Conservation (phyloP, 30 jellyfish, hydroid and myxozoan species). For the Cassiopea xamachana region DNA sequence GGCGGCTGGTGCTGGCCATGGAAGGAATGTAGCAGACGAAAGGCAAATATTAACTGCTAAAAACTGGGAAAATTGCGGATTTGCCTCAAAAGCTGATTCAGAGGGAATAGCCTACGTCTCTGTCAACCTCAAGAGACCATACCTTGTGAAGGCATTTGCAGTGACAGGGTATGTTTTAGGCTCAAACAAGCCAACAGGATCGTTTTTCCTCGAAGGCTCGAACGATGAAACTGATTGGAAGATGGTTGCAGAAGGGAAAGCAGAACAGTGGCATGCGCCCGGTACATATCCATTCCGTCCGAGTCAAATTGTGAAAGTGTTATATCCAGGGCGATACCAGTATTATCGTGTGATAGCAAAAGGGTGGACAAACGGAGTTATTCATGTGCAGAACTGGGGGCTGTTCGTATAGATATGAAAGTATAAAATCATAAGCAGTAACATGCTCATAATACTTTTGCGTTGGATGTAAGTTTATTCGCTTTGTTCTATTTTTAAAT, state of each 20-base stretch:
- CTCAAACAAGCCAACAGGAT: slow-evolving; percentile 9
- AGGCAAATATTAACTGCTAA: not conserved
- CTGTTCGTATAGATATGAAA: slow-evolving; percentile 1
- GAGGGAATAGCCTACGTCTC: slow-evolving; percentile 32
- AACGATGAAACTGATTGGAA: slow-evolving; percentile 13
- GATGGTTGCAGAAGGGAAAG: slow-evolving; percentile 19
- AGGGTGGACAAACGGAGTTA: slow-evolving; percentile 53
- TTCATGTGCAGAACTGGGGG: slow-evolving; percentile 49
- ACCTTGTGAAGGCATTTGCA: slow-evolving; percentile 29
- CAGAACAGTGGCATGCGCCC: slow-evolving; percentile 29
- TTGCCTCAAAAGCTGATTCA: slow-evolving; percentile 7
- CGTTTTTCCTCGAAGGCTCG: slow-evolving; percentile 30
- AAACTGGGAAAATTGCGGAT: not conserved
- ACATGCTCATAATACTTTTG: too few relatives aligned
- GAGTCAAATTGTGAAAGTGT: slow-evolving; percentile 16
- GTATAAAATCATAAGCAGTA: too few relatives aligned
- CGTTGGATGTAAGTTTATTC: too few relatives aligned
- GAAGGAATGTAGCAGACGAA: not conserved
- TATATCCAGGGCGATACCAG: not conserved
- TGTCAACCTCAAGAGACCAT: slow-evolving; percentile 18
- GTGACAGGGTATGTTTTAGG: slow-evolving; percentile 28
- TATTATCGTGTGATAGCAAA: slow-evolving; percentile 47
- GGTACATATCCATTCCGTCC: slow-evolving; percentile 54
- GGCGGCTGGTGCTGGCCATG: too few relatives aligned
- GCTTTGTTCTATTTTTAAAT: too few relatives aligned